phyloP scores from a whole-genome alignment of 2,888 invertebrate species.

The Opisthograptis luteolata region DNA sequence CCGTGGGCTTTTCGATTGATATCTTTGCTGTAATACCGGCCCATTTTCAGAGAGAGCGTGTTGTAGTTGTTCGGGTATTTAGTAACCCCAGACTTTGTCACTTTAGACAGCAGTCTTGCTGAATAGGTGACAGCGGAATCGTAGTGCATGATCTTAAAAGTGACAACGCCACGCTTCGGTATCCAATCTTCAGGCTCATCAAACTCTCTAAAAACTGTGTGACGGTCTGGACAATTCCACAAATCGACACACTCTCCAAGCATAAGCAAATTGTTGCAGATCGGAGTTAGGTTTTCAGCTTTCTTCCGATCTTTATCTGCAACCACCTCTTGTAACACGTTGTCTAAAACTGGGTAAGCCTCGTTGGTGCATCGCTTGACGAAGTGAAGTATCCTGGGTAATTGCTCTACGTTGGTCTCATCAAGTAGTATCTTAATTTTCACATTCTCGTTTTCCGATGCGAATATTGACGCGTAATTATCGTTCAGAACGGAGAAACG shows the following conservation, averaged over 20 bases:
- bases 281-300: constrained; percentile 63
- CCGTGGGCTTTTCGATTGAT: constrained; percentile 63
- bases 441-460: constrained; percentile 46
- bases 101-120: constrained; percentile 72
- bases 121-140: constrained; percentile 86
- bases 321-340: constrained; percentile 60
- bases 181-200: constrained; percentile 81
- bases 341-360: constrained; percentile 46
- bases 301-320: constrained; percentile 69
- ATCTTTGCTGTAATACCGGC: constrained; percentile 65
- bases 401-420: constrained; percentile 82
- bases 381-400: constrained; percentile 85
- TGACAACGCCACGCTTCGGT: constrained; percentile 81
- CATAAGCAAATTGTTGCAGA: constrained; percentile 86
- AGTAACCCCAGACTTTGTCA: constrained; percentile 38
- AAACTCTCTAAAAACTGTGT: constrained; percentile 81
- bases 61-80: constrained; percentile 66
- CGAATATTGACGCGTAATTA: constrained; percentile 80
- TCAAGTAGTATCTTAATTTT: constrained; percentile 84
- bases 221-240: constrained; percentile 85
- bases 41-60: constrained; percentile 65
- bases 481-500: constrained; percentile 88
- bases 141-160: constrained; percentile 83
- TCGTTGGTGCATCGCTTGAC: constrained; percentile 76
- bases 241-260: constrained; percentile 86